phyloP scores from a whole-genome alignment of 2,113 vertebrate genomes.

The Euleptes europaea region DNA sequence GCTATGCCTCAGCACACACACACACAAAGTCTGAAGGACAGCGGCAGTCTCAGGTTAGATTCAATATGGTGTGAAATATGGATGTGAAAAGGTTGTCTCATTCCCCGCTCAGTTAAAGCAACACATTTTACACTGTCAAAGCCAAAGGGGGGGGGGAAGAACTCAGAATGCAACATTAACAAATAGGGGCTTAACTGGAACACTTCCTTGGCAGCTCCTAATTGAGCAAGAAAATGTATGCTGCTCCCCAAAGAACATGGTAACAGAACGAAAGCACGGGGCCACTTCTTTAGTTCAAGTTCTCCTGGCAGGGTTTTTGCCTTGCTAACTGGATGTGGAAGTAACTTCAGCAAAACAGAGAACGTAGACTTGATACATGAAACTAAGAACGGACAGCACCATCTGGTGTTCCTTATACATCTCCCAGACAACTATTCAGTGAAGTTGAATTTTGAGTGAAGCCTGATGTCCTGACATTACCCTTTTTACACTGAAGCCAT shows the following conservation, averaged over 20 bases:
- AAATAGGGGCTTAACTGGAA: background rate
- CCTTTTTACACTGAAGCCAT: background rate
- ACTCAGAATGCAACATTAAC: background rate
- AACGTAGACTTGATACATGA: background rate
- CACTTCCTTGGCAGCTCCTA: background rate
- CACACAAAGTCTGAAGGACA: background rate
- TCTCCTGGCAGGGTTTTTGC: background rate
- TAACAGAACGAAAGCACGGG: background rate
- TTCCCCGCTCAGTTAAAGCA: background rate
- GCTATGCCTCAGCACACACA: background rate
- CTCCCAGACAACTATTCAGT: background rate
- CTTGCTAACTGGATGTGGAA: background rate
- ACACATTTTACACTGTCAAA: background rate
- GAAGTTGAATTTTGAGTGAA: rapidly evolving
- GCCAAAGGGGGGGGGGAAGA: rapidly evolving
- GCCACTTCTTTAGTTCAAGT: background rate
- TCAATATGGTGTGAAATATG: background rate
- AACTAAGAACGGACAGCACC: slow-evolving; percentile 53
- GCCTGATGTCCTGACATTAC: background rate
- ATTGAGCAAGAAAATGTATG: background rate
- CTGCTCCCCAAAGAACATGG: background rate
- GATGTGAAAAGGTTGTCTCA: background rate
- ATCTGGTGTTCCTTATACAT: slow-evolving; percentile 55
- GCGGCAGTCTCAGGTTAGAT: no score
- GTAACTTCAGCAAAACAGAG: rapidly evolving